These are phyloP conservation scores for Indicator indicator DNA, from an alignment of 2,113 vertebrate genomes.

Conservation along the genomic window DNA sequence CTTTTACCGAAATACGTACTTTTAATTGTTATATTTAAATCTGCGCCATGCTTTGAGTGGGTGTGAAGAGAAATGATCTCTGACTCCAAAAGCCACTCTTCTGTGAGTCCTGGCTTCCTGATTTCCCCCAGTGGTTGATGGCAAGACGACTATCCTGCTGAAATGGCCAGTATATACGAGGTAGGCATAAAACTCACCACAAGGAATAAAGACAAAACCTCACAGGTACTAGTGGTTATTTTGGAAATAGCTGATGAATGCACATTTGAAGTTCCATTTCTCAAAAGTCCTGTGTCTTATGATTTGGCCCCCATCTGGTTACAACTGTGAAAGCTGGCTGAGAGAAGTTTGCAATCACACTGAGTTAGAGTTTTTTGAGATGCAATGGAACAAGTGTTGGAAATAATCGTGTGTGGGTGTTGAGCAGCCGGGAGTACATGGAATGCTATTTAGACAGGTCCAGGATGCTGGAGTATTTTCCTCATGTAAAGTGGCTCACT, in stretches of 20 bases:
- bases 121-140: background rate
- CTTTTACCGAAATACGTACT: background rate
- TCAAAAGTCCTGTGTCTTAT: constrained; percentile 40
- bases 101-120: background rate
- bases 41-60: background rate
- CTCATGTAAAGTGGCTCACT: constrained; percentile 55
- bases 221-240: constrained; percentile 27
- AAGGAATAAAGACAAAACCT: constrained; percentile 12
- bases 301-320: constrained; percentile 10
- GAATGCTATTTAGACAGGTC: constrained; percentile 54
- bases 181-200: background rate
- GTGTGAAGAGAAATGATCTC: background rate
- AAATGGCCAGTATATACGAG: background rate
- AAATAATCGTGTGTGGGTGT: constrained; percentile 40
- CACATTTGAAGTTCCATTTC: constrained; percentile 31
- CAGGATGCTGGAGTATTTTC: constrained; percentile 33
- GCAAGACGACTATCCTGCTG: background rate
- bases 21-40: background rate
- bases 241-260: constrained; percentile 38
- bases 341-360: background rate
- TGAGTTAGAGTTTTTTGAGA: background rate
- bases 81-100: background rate
- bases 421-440: constrained; percentile 35
- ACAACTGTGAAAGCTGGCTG: constrained; percentile 46
- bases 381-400: constrained; percentile 20